These are phyloP conservation scores for Nothocercus julius DNA, from an alignment of 2,113 vertebrate genomes.

Conservation along the genomic window DNA sequence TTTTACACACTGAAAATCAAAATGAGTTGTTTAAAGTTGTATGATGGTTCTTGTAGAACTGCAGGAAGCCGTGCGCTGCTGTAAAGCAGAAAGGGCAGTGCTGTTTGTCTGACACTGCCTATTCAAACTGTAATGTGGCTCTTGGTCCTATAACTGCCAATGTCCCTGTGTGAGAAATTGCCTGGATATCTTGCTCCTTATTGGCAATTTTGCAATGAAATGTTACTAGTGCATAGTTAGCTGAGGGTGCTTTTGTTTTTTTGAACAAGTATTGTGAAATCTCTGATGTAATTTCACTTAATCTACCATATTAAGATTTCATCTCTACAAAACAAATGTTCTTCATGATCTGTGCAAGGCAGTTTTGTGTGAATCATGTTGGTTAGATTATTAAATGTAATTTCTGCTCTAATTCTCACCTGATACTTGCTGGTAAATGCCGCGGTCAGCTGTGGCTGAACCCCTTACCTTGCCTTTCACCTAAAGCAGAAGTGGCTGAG, in stretches of 20 bases:
- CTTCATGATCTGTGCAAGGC: not conserved
- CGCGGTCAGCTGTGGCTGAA: not conserved
- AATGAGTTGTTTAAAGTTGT: not conserved
- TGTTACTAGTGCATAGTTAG: not conserved
- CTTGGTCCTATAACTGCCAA: not conserved
- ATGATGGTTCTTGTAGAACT: no score
- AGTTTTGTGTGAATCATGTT: not conserved
- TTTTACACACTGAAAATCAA: not conserved
- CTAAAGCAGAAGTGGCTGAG: not conserved
- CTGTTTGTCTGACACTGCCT: not conserved
- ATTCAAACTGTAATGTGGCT: not conserved
- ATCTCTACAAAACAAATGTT: not conserved
- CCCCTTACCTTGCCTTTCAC: not conserved
- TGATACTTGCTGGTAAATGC: not conserved
- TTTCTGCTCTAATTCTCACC: not conserved
- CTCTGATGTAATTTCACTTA: not conserved
- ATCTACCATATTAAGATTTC: not conserved
- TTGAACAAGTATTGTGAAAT: not conserved
- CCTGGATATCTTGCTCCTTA: not conserved
- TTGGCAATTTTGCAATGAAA: not conserved
- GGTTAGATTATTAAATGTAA: not conserved
- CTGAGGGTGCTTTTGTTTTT: not conserved
- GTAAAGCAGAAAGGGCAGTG: not conserved
- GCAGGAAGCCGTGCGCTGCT: not conserved
- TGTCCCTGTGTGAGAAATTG: not conserved